Percentiles rank a stretch among this genome's conserved stretches.
phyloP scores from a whole-genome alignment of 1,140 invertebrate species.

The Sycophila sp. region DNA sequence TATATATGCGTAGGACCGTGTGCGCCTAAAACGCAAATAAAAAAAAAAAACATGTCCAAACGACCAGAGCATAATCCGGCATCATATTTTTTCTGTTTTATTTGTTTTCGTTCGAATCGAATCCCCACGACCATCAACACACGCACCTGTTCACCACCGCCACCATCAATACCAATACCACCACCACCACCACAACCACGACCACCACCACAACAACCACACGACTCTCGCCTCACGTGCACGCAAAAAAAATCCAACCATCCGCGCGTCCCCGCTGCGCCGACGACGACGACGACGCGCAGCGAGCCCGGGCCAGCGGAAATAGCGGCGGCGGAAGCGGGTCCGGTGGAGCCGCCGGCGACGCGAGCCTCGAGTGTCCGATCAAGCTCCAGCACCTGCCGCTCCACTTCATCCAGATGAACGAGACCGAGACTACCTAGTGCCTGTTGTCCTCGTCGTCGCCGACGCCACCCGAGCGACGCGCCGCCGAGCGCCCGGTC shows the following conservation, averaged over 20 bases:
- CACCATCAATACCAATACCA: neutral
- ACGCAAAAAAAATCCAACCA: neutral
- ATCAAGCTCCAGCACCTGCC: constrained; percentile 59
- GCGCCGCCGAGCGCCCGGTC: neutral
- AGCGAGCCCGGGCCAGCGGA: neutral
- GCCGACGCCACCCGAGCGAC: neutral
- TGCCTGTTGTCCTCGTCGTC: neutral
- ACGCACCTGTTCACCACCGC: neutral
- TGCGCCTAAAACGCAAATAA: too few species aligned
- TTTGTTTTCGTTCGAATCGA: neutral
- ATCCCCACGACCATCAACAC: neutral
- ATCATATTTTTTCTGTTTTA: constrained; percentile 29
- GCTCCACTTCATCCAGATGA: constrained; percentile 58
- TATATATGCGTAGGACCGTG: too few species aligned
- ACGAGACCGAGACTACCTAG: constrained; percentile 57
- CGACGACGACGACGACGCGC: neutral
- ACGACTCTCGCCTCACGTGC: constrained; percentile 1
- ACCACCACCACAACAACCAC: neutral
- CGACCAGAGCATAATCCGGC: too few species aligned
- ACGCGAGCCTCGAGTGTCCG: constrained; percentile 54
- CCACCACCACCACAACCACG: neutral
- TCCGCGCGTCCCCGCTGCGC: neutral
- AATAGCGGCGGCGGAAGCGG: neutral
- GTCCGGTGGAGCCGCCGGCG: neutral
- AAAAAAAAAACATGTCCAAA: too few species aligned